A percentile compares a stretch with the other conserved stretches of the same genome.
Evolutionary conservation across 1,140 invertebrate species (phyloP).

Genomic region (Orchestia grillus): DNA sequence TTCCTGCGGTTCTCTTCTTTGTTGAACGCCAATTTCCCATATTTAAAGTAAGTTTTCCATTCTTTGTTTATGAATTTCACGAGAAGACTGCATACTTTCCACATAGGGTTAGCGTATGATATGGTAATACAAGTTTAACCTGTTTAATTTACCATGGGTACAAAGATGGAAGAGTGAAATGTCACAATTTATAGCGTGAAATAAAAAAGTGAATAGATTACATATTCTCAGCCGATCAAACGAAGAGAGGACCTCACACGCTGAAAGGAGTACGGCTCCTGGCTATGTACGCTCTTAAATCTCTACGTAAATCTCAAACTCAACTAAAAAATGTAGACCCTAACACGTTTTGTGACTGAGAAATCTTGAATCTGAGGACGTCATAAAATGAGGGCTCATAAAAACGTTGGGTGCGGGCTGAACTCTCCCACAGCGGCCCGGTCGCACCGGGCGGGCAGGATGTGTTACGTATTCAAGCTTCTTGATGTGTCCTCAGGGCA

Average conservation of each 20-base stretch:
- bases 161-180: neutral
- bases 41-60: neutral
- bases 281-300: neutral
- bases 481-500: neutral
- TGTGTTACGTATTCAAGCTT: slow-evolving; percentile 1
- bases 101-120: neutral
- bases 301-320: neutral
- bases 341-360: neutral
- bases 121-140: neutral
- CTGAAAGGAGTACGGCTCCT: neutral
- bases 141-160: neutral
- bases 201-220: neutral
- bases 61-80: neutral
- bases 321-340: neutral
- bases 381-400: neutral
- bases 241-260: neutral
- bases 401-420: neutral
- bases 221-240: neutral
- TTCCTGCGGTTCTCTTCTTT: neutral
- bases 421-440: no score
- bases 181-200: neutral
- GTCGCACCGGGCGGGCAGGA: neutral
- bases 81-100: neutral
- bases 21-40: neutral
- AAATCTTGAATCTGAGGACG: neutral